These are phyloP conservation scores for Callithrix jacchus DNA, from an alignment of 2,113 vertebrate species.

Conservation along the genomic window DNA sequence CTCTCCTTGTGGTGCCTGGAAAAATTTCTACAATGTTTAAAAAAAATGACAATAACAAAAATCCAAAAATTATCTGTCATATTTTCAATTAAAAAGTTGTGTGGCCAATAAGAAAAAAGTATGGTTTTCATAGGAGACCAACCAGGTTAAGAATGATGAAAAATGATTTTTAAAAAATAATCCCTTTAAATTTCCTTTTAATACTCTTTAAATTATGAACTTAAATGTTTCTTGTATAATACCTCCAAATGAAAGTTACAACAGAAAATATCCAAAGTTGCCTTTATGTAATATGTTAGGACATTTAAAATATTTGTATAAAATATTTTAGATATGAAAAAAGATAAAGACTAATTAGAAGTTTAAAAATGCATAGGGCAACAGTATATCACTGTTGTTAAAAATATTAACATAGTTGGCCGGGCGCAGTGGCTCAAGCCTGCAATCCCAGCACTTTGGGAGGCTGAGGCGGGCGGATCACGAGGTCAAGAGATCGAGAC, in stretches of 20 bases:
- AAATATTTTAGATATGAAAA: not conserved
- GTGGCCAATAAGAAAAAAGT: not conserved
- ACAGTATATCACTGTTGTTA: not conserved
- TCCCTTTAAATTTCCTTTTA: not conserved
- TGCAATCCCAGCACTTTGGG: no score
- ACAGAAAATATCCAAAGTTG: not conserved
- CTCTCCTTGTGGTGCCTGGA: not conserved
- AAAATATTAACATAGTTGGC: not conserved
- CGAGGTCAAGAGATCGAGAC: no score
- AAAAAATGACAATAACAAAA: not conserved
- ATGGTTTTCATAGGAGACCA: not conserved
- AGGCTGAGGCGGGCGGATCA: no score
- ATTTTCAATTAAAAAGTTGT: slow-evolving; percentile 15
- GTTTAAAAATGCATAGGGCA: not conserved
- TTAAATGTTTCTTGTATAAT: slow-evolving; percentile 20
- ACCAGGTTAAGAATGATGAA: not conserved
- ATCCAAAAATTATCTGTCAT: not conserved
- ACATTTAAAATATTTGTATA: slow-evolving; percentile 13
- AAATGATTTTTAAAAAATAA: not conserved
- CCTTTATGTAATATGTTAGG: slow-evolving; percentile 13
- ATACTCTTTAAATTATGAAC: slow-evolving; percentile 17
- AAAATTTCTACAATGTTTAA: not conserved
- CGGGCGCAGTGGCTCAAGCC: no score
- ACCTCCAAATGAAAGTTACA: not conserved
- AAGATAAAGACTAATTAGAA: not conserved